A percentile compares a stretch with the other conserved stretches of the same genome.
phyloP scores from a whole-genome alignment of 1,140 invertebrate species.

The Mycetomoellerius zeteki region DNA sequence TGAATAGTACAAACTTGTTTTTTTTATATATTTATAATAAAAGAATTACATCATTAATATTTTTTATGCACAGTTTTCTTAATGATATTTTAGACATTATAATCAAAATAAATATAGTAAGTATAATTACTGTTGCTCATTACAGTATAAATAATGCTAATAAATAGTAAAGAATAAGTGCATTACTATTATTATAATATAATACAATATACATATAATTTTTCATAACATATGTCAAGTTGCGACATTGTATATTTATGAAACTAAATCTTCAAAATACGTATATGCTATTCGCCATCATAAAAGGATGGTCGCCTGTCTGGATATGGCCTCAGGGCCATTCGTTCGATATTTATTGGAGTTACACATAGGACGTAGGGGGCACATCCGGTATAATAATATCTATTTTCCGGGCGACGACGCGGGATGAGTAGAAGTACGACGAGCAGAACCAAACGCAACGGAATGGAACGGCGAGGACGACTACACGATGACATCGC shows the following conservation, averaged over 20 bases:
- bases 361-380: slow-evolving; percentile 70
- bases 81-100: neutral
- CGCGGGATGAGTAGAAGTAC: slow-evolving; percentile 77
- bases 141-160: neutral
- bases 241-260: neutral
- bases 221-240: neutral
- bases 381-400: slow-evolving; percentile 80
- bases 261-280: slow-evolving; percentile 11
- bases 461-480: slow-evolving; percentile 67
- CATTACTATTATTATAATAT: neutral
- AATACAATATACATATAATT: neutral
- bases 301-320: slow-evolving; percentile 65
- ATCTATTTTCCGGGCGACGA: slow-evolving; percentile 81
- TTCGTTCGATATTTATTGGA: slow-evolving; percentile 80
- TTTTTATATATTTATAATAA: slow-evolving; percentile 1
- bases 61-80: neutral
- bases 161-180: neutral
- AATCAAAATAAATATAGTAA: neutral
- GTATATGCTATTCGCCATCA: slow-evolving; percentile 52
- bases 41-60: neutral
- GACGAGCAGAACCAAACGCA: slow-evolving; percentile 68
- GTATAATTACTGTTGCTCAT: neutral
- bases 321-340: slow-evolving; percentile 52
- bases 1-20: neutral
- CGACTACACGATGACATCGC: slow-evolving; percentile 65